These are phyloP conservation scores for Tokudaia tokunoshimensis DNA, from an alignment of 2,797 vertebrate species.

Conservation along the genomic window DNA sequence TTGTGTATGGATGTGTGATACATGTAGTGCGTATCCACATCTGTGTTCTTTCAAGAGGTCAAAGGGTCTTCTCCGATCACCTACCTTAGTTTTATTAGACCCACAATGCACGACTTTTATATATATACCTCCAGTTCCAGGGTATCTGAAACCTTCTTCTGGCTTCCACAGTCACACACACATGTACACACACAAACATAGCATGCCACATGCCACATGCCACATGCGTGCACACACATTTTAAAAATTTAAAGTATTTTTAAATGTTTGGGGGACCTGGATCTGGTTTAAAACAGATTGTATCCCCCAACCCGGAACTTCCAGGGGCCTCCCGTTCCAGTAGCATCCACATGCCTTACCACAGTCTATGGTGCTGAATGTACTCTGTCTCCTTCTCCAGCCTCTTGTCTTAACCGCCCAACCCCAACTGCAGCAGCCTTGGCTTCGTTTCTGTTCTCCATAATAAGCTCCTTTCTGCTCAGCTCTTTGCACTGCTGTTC, in stretches of 20 bases:
- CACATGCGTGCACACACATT: background rate
- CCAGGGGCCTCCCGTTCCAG: background rate
- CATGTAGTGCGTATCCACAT: too few relatives aligned
- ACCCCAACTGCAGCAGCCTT: too few relatives aligned
- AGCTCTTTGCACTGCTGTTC: background rate
- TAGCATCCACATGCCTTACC: background rate
- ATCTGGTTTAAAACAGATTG: background rate
- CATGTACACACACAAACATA: background rate
- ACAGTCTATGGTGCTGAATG: accelerated
- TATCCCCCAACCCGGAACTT: background rate
- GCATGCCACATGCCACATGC: background rate
- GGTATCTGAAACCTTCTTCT: background rate
- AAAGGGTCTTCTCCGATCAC: background rate
- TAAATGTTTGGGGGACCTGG: background rate
- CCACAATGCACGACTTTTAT: background rate
- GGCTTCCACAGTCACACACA: background rate
- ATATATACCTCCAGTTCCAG: background rate
- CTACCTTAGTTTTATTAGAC: background rate
- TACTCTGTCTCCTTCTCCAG: background rate
- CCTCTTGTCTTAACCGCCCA: background rate
- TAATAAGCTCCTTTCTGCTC: background rate
- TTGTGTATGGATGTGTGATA: background rate
- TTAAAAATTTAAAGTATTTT: background rate
- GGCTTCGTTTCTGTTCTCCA: background rate
- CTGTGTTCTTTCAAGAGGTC: background rate